These are phyloP conservation scores for Heliconius hermathena DNA, from an alignment of 1,140 invertebrate species.

Conservation along the genomic window DNA sequence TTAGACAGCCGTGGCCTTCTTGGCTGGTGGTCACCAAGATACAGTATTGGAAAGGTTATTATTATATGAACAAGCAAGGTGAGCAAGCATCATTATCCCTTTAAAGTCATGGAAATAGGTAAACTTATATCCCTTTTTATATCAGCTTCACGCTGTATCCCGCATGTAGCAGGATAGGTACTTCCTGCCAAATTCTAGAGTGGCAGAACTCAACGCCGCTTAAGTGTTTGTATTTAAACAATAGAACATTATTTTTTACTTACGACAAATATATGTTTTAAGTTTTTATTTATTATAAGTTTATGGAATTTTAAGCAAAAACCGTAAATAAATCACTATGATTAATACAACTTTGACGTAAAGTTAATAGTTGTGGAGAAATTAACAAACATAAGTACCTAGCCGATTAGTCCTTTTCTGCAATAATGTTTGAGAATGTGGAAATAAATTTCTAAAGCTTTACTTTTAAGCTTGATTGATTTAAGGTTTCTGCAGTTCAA, in stretches of 20 bases:
- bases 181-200: no score
- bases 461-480: conserved; percentile 9
- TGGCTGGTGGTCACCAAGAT: neutral
- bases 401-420: neutral
- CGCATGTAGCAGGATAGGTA: no score
- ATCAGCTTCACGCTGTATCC: neutral
- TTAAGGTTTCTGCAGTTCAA: neutral
- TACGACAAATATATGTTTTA: neutral
- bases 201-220: no score
- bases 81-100: neutral
- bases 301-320: neutral
- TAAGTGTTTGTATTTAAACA: no score
- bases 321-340: neutral
- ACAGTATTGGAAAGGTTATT: neutral
- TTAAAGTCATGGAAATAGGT: neutral
- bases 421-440: neutral
- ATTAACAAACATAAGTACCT: neutral
- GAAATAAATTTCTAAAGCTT: neutral
- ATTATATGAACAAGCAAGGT: neutral
- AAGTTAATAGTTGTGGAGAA: neutral
- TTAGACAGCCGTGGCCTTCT: conserved; percentile 10
- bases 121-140: neutral
- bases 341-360: neutral
- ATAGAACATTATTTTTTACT: neutral
- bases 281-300: no score